A percentile compares a stretch with the other conserved stretches of the same genome.
These are phyloP conservation scores for Tetrapedia diversipes DNA, from an alignment of 2,888 invertebrate species.

Conservation along the genomic window DNA sequence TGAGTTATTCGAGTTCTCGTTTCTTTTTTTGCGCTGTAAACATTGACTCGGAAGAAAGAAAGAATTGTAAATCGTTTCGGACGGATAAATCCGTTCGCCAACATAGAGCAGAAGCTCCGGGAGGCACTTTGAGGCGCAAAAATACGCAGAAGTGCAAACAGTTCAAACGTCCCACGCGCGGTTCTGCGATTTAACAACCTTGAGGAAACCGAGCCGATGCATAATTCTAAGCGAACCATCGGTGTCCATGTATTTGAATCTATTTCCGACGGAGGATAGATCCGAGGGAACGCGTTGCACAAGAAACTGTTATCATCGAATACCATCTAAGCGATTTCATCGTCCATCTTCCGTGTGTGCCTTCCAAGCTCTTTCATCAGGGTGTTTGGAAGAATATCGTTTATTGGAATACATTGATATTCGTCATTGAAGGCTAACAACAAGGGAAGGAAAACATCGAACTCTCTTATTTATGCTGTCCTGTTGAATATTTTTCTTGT, in stretches of 20 bases:
- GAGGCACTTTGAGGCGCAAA: not conserved
- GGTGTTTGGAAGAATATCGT: not conserved
- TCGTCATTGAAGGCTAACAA: too few relatives aligned
- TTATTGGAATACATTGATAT: too few relatives aligned
- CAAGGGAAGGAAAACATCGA: too few relatives aligned
- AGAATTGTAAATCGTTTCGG: too few relatives aligned
- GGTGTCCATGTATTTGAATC: constrained; percentile 40
- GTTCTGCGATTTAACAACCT: constrained; percentile 22
- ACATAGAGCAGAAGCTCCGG: too few relatives aligned
- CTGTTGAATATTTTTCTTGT: too few relatives aligned
- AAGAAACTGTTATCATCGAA: constrained; percentile 32
- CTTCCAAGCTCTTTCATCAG: not conserved
- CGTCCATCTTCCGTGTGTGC: constrained; percentile 4
- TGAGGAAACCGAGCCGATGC: constrained; percentile 34
- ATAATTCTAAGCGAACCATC: constrained; percentile 41
- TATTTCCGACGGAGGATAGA: constrained; percentile 29
- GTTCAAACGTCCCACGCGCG: constrained; percentile 9
- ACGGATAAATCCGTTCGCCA: too few relatives aligned
- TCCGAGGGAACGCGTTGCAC: constrained; percentile 25
- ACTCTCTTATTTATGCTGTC: too few relatives aligned
- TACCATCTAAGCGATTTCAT: constrained; percentile 32
- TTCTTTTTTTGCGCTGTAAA: too few relatives aligned
- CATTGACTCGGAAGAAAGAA: too few relatives aligned
- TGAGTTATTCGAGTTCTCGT: too few relatives aligned
- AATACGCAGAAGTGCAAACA: not conserved